Evolutionary conservation across 1,140 invertebrate genomes (phyloP), one percentile per base, ranked within the genome.

Genomic region (Drosophila nikananu): DNA sequence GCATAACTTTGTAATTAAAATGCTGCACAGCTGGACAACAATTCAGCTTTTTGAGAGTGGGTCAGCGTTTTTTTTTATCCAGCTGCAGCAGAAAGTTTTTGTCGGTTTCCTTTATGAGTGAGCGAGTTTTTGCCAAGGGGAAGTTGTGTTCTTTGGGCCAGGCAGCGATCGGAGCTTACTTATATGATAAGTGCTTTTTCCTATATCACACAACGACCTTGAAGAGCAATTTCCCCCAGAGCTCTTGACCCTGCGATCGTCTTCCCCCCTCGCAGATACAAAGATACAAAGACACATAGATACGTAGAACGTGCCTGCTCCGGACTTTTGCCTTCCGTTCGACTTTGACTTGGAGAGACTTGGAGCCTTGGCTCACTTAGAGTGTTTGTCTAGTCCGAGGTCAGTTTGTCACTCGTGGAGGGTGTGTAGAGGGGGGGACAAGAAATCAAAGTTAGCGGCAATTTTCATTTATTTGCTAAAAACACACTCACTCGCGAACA

Each of bases 391-490:
- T 25, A 83, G 74, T 83, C 58, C 58, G 80, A 78, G 80, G 80
- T 74, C 80, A 61, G 37, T 41, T 46, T 52, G 21, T 19, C 67
- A 58, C 42, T 59, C 37, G 21, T 9, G n/a, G 30, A 5, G 37
- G 73, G 21, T 21, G 17, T 57, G 32, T 32, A 12, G 9, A 15
- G 9, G 17, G 32, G 57, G 41, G 35, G 35, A 37, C 49, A 62
- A 42, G 19, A 63, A 65, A 75, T 48, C 61, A 64, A 68, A 82
- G 74, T 66, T 79, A 59, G 61, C 30, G 78, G 75, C 79, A 82
- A 78, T 86, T 86, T 86, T 75, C 60, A 81, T 86, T 62, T 77
- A 82, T 86, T 86, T 86, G 57, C 83, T 51, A 77, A 84, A 61
- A 76, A 78, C 49, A 58, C 49, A 62, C 68, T 23, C 60, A 35